Base-by-base conservation (phyloP, 1,140 invertebrate genomes). In the Apis mellifera region DNA sequence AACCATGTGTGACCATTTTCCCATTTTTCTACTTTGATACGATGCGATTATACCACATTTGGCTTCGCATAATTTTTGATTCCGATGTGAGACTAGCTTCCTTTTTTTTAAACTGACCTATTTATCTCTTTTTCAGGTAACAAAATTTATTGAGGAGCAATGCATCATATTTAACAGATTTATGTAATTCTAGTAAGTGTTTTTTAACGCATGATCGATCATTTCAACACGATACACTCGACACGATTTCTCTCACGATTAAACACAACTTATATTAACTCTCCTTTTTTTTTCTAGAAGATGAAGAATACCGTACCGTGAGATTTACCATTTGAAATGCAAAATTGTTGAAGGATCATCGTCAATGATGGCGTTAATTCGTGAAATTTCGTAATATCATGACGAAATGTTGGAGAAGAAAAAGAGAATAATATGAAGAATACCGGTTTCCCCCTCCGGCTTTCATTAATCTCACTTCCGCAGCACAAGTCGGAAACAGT, bases 381-480 rank as follows among this genome's bases (percentile, higher is more conserved):
- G 71, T 19, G 32, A 73, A 57, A 73, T 73, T 73, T 73, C 71
- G 15, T 73, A 73, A 73, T 59, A 73, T 42, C 26, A 0, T 9
- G 71, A 73, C 21, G 71, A 59, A 23, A 21, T 21, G 42, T 68
- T 68, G 69, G n/a, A 19, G 69, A n/a, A 19, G 9, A n/a, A 52
- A n/a, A 50, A 15, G n/a, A 26, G 50, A 54, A 11, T n/a, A n/a
- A n/a, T n/a, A n/a, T 17, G 50, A 72, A 72, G 70, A 72, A 72
- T 54, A 71, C 32, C 13, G 54, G 48, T 42, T 19, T 7, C 71
- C 50, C 70, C 26, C n/a, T n/a, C 17, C 19, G 71, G 71, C 71
- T 73, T 73, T 73, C 71, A 73, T 74, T 64, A 74, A 74, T 55
- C 71, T 64, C 70, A 74, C 70, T 74, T 81, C 54, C 73, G 65